Evolutionary conservation across 2,797 vertebrate species (phyloP), one percentile per base, ranked within the genome.

Genomic region (Cichlasoma orientale): DNA sequence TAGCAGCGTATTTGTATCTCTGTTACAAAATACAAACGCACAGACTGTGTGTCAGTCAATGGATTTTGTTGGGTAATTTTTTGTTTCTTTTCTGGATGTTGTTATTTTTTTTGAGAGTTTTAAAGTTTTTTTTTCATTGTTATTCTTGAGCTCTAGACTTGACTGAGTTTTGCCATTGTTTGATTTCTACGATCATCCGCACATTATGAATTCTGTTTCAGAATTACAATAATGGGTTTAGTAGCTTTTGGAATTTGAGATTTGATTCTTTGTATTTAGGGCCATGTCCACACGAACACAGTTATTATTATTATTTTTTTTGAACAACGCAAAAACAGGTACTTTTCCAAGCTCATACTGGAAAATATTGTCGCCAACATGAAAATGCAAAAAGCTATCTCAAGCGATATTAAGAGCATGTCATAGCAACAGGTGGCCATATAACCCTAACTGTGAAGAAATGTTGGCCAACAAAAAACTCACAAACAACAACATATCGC

Each of bases 281-380:
- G 19, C 7, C n/a, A n/a, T 13, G 19, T n/a, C 19, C 19, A 21
- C 31, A n/a, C 31, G 12, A 12, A n/a, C 29, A 36, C 31, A 36
- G 19, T n/a, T 11, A 8, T 0, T n/a, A n/a, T n/a, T n/a, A n/a
- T n/a, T n/a, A n/a, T 0, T 21, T 6, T 58, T 31, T 58, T n/a
- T 58, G 29, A n/a, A 58, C 56, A 36, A 13, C 56, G 12, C 36
- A 36, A 58, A 57, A 44, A 33, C 3, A 18, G 7, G 29, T 9
- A 3, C 11, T 57, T 57, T 57, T 33, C 4, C 4, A 27, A 0
- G 0, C 10, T 57, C 11, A 13, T 57, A 31, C 33, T 33, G 29
- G 12, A 58, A 58, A 58, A 58, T 58, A 58, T 1, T 8, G n/a
- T 29, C 27, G 18, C 33, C n/a, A 2, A 0, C 57, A 58, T 58